These are phyloP conservation scores for Sylvia atricapilla DNA, from an alignment of 2,113 vertebrate species.

Conservation along the genomic window DNA sequence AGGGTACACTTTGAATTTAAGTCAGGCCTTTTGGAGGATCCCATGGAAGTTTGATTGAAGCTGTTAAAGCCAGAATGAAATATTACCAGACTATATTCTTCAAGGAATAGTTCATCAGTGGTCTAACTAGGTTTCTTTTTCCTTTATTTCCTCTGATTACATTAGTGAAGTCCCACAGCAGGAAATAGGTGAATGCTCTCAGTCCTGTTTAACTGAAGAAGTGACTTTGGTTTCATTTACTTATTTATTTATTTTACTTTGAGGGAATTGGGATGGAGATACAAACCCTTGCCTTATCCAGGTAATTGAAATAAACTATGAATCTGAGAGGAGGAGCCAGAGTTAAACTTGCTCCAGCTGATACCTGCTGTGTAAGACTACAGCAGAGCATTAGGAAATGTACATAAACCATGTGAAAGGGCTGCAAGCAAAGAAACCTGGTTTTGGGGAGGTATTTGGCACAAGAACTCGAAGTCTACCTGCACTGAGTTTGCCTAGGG, in stretches of 20 bases:
- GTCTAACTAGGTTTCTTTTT: background rate
- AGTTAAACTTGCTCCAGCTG: background rate
- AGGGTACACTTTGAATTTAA: background rate
- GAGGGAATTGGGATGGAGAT: background rate
- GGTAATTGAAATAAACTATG: background rate
- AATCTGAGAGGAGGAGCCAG: background rate
- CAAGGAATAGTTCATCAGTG: background rate
- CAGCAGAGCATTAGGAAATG: background rate
- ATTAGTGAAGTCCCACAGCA: background rate
- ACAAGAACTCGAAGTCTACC: rapidly evolving
- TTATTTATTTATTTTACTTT: background rate
- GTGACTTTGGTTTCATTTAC: background rate
- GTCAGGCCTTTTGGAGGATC: background rate
- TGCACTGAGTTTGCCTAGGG: background rate
- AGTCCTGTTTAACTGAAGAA: background rate
- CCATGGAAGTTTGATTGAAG: background rate
- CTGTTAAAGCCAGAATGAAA: background rate
- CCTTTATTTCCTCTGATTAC: slow-evolving; percentile 14
- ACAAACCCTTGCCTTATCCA: background rate
- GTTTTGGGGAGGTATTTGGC: background rate
- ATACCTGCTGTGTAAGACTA: background rate
- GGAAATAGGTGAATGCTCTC: background rate
- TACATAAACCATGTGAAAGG: background rate
- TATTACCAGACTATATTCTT: background rate
- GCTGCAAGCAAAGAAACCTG: background rate